These are phyloP conservation scores for Nasonia giraulti DNA, from an alignment of 1,140 invertebrate genomes.

Conservation along the genomic window DNA sequence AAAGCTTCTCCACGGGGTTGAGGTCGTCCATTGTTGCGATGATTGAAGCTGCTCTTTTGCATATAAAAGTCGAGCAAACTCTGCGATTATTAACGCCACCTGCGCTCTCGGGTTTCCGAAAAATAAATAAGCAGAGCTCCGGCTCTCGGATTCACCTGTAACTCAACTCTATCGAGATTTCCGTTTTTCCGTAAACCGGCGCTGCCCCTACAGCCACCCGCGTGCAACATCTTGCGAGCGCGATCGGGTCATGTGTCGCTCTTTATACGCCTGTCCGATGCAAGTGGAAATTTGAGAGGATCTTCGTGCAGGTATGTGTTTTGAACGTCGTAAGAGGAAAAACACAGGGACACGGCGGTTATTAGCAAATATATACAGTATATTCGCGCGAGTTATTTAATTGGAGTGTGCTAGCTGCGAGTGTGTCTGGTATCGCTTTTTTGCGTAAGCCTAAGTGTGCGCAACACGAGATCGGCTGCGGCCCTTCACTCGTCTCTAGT, in stretches of 20 bases:
- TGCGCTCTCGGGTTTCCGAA: background rate
- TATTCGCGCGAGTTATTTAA: no score
- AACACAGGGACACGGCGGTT: background rate
- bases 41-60: no score
- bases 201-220: background rate
- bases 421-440: background rate
- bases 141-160: background rate
- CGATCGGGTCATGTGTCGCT: constrained; percentile 12
- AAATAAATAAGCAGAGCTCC: background rate
- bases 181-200: constrained; percentile 25
- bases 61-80: no score
- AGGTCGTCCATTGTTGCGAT: background rate
- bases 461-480: background rate
- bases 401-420: no score
- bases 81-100: no score
- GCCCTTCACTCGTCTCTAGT: background rate
- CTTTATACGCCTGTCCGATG: background rate
- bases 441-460: background rate
- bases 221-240: constrained; percentile 29
- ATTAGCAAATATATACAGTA: no score
- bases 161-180: constrained; percentile 25
- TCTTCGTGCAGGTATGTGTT: background rate
- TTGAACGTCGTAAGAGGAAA: background rate
- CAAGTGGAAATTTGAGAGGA: background rate
- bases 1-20: background rate